Conservation (phyloP, 2,888 invertebrate genomes). For the Dynastes maya region DNA sequence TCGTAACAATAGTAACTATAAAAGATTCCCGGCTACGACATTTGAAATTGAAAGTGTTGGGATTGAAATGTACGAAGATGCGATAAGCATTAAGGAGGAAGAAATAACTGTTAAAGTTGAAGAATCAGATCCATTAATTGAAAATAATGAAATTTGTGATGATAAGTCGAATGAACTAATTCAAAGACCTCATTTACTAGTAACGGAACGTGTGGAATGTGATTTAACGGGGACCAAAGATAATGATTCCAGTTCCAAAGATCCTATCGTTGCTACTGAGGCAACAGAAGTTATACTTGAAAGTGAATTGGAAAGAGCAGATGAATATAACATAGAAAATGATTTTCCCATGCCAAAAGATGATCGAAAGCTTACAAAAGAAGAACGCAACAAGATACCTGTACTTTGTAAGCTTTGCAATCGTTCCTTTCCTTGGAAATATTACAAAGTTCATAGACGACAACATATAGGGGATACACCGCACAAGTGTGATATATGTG, state of each 20-base stretch:
- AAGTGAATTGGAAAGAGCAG: not conserved
- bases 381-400: not conserved
- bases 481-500: not conserved
- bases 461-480: not conserved
- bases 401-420: slow-evolving; percentile 1
- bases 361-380: too few relatives aligned
- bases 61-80: not conserved
- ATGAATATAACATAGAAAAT: not conserved
- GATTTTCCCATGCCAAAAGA: too few relatives aligned
- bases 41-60: not conserved
- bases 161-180: not conserved
- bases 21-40: not conserved
- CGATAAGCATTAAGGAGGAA: not conserved
- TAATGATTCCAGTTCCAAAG: not conserved
- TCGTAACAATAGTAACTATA: not conserved
- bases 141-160: not conserved
- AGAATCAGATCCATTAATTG: not conserved
- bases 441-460: not conserved
- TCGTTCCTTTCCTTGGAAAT: not conserved
- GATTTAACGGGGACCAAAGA: not conserved
- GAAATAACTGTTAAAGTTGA: not conserved
- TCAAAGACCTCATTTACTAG: not conserved
- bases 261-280: not conserved
- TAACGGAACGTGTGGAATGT: not conserved
- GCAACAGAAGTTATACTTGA: not conserved